A percentile compares a stretch with the other conserved stretches of the same genome.
Conservation (phyloP, 1,140 invertebrate genomes). For the Bombus sibiricus region DNA sequence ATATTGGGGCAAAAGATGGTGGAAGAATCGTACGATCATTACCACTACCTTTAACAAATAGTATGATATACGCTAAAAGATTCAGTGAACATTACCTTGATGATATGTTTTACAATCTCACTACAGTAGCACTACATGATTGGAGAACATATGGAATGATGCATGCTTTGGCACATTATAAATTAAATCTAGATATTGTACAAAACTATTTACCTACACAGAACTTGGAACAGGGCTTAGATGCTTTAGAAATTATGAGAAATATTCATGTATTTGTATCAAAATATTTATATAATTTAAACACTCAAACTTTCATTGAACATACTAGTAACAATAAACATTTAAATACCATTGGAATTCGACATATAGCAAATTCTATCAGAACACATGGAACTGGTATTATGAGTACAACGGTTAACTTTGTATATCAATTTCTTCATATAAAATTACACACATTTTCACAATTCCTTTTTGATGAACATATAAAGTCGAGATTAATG, state of each 20-base stretch:
- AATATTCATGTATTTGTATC: constrained; percentile 98
- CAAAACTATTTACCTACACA: constrained; percentile 98
- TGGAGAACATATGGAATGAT: constrained; percentile 99
- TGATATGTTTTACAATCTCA: constrained; percentile 98
- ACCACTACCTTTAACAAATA: constrained; percentile 70
- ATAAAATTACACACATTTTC: constrained; percentile 98
- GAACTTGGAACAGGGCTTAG: constrained; percentile 98
- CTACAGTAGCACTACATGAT: constrained; percentile 97
- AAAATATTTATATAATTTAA: constrained; percentile 97
- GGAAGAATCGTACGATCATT: constrained; percentile 70
- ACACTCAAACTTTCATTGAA: constrained; percentile 98
- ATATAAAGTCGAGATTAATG: constrained; percentile 97
- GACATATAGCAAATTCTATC: constrained; percentile 98
- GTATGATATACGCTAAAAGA: constrained; percentile 74
- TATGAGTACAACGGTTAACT: constrained; percentile 98
- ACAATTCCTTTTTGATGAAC: constrained; percentile 99
- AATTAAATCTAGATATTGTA: constrained; percentile 91
- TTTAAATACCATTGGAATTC: constrained; percentile 97
- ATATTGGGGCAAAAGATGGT: constrained; percentile 81
- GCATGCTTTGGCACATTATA: constrained; percentile 94
- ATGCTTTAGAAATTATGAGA: constrained; percentile 98
- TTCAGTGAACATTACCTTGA: constrained; percentile 95
- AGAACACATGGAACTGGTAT: constrained; percentile 98
- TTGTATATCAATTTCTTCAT: constrained; percentile 97
- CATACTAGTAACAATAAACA: constrained; percentile 95